Percentiles rank a stretch among this genome's conserved stretches.
These are phyloP conservation scores for Amia ocellicauda DNA, from an alignment of 2,113 vertebrate species.

Conservation along the genomic window DNA sequence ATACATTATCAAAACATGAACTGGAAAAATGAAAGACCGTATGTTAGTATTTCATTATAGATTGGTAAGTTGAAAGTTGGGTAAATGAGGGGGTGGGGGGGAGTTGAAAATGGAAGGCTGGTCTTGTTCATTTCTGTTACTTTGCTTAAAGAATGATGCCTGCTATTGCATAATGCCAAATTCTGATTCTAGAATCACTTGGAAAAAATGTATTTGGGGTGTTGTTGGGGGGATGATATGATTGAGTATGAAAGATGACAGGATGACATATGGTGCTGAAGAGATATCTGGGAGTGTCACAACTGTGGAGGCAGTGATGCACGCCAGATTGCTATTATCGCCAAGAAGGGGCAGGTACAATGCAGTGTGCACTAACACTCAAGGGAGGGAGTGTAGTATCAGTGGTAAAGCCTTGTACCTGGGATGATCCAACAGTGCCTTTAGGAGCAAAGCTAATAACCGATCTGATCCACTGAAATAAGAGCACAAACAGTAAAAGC, in stretches of 20 bases:
- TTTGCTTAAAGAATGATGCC: no score
- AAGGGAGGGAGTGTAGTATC: conserved; percentile 16
- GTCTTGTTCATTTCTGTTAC: no score
- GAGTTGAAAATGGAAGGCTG: neutral
- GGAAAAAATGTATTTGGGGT: neutral
- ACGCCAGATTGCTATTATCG: conserved; percentile 37
- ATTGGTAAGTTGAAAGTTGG: no score
- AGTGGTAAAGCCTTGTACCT: conserved; percentile 51
- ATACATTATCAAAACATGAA: no score
- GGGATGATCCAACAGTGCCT: conserved; percentile 60
- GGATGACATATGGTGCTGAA: neutral
- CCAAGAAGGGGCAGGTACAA: conserved; percentile 10
- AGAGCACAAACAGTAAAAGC: conserved; percentile 30
- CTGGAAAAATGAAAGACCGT: no score
- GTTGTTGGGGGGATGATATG: neutral
- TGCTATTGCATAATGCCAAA: no score
- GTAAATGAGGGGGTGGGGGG: no score
- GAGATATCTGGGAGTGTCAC: conserved; percentile 44
- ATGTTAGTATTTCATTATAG: no score
- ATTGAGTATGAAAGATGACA: conserved; percentile 4
- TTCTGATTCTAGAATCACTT: no score
- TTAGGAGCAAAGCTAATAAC: conserved; percentile 64
- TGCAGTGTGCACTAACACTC: neutral
- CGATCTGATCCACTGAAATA: conserved; percentile 64
- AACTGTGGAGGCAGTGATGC: conserved; percentile 32